These are phyloP conservation scores for Apogon talboti DNA, from an alignment of 2,797 vertebrate genomes.

Conservation along the genomic window DNA sequence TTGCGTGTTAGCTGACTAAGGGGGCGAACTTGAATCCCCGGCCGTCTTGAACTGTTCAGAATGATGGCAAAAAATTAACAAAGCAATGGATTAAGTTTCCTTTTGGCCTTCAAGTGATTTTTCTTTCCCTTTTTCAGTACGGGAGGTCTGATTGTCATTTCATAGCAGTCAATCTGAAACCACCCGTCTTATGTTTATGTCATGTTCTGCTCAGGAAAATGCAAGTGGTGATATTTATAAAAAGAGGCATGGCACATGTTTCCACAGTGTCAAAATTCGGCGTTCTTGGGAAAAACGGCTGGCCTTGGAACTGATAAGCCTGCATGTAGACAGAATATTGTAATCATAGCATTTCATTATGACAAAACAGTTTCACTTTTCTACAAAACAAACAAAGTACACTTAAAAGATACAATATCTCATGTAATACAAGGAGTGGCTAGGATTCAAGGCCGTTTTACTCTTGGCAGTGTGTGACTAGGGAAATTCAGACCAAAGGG, in stretches of 20 bases:
- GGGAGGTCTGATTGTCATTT: constrained; percentile 73
- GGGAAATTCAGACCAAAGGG: constrained; percentile 60
- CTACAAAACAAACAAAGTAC: constrained; percentile 69
- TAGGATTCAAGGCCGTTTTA: constrained; percentile 67
- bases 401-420: constrained; percentile 69
- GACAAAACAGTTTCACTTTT: constrained; percentile 60
- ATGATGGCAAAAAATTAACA: constrained; percentile 59
- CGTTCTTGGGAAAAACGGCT: constrained; percentile 54
- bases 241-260: constrained; percentile 66
- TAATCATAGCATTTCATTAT: constrained; percentile 67
- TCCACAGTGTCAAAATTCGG: constrained; percentile 52
- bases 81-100: constrained; percentile 56
- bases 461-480: constrained; percentile 61
- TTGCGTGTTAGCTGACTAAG: constrained; percentile 55
- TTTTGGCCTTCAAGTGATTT: constrained; percentile 61
- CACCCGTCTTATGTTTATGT: constrained; percentile 66
- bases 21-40: constrained; percentile 35
- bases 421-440: constrained; percentile 55
- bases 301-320: constrained; percentile 69
- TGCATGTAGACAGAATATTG: constrained; percentile 53
- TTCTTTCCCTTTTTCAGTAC: constrained; percentile 47
- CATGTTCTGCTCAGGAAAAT: constrained; percentile 59
- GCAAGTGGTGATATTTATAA: constrained; percentile 58
- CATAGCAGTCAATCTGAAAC: constrained; percentile 55
- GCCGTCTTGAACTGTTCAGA: constrained; percentile 38